Percentiles rank a stretch among this genome's conserved stretches.
These are phyloP conservation scores for Chrysomallon squamiferum DNA, from an alignment of 1,140 invertebrate genomes.

Conservation along the genomic window DNA sequence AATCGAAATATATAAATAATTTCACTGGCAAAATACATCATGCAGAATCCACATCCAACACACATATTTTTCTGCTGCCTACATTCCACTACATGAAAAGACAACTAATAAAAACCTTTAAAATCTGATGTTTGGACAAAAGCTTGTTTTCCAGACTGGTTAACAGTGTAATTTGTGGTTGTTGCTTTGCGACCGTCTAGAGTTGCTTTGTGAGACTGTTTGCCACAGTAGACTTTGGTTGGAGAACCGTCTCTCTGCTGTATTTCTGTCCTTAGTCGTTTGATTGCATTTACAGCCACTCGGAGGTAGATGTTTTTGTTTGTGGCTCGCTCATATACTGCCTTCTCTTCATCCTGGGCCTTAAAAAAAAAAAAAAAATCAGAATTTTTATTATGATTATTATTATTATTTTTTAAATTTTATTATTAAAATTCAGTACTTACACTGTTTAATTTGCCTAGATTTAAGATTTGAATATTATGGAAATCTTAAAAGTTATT, in stretches of 20 bases:
- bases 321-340: constrained; percentile 78
- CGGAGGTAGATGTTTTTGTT: constrained; percentile 84
- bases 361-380: constrained; percentile 22
- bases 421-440: not conserved
- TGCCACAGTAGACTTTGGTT: constrained; percentile 14
- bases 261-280: constrained; percentile 66
- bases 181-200: constrained; percentile 70
- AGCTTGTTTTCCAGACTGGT: constrained; percentile 33
- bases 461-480: not conserved
- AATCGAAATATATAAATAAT: too few relatives aligned
- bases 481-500: not conserved
- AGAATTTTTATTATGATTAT: not conserved
- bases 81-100: too few relatives aligned
- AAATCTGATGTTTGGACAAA: constrained; percentile 25
- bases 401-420: not conserved
- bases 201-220: constrained; percentile 71
- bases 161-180: constrained; percentile 73
- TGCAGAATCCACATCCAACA: too few relatives aligned
- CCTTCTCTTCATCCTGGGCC: constrained; percentile 73
- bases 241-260: constrained; percentile 19
- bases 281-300: constrained; percentile 80
- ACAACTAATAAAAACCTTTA: too few relatives aligned
- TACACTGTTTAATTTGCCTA: not conserved
- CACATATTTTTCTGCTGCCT: too few relatives aligned
- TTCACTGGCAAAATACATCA: too few relatives aligned